phyloP scores from a whole-genome alignment of 2,113 vertebrate genomes.

The Lonchura striata region DNA sequence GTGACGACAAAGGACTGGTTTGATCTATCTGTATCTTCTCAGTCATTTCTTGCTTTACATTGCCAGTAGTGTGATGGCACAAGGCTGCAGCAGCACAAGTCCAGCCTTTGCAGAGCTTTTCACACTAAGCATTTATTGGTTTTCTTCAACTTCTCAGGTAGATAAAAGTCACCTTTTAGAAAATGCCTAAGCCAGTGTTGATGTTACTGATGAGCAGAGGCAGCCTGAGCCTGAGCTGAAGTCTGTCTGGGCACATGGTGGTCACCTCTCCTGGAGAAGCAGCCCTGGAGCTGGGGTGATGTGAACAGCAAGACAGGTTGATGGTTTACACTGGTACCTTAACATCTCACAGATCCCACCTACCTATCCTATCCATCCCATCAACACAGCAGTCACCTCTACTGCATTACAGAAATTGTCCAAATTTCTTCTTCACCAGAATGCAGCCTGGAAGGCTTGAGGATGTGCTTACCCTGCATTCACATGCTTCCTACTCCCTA shows the following conservation, averaged over 20 bases:
- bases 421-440: background rate
- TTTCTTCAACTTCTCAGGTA: background rate
- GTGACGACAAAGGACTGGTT: background rate
- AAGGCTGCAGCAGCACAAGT: background rate
- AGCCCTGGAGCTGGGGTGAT: background rate
- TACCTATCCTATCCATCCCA: background rate
- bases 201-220: background rate
- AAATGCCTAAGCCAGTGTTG: background rate
- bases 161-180: background rate
- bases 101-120: background rate
- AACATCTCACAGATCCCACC: background rate
- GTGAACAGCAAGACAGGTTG: background rate
- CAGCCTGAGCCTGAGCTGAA: background rate
- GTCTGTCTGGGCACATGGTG: background rate
- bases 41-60: background rate
- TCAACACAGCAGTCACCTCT: background rate
- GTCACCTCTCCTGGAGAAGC: background rate
- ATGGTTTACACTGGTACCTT: background rate
- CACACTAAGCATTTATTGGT: background rate
- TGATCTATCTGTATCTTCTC: background rate
- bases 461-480: background rate
- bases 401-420: background rate
- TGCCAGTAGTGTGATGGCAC: background rate
- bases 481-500: background rate
- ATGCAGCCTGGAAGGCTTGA: background rate